phyloP scores from a whole-genome alignment of 2,113 vertebrate genomes.

The Nothobranchius kuhntae region DNA sequence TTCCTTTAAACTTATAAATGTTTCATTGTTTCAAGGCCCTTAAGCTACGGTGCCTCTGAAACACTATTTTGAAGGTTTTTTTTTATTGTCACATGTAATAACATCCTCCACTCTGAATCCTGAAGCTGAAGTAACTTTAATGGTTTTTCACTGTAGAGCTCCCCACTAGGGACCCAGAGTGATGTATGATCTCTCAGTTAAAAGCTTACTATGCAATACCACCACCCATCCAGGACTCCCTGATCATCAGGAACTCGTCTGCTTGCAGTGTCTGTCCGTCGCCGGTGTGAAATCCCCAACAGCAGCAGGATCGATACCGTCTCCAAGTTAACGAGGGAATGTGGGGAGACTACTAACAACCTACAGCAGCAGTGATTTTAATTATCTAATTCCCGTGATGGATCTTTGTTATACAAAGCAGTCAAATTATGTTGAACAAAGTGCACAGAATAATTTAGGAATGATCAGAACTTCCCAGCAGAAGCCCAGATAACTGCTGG shows the following conservation, averaged over 20 bases:
- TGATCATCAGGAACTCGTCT: slow-evolving; percentile 11
- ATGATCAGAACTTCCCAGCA: no score
- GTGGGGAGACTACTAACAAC: neutral
- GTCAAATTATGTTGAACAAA: neutral
- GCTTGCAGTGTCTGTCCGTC: neutral
- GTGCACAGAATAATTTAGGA: neutral
- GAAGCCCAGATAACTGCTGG: no score
- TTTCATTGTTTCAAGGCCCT: neutral
- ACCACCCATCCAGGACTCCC: neutral
- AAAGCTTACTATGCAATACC: slow-evolving; percentile 20
- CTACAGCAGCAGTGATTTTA: neutral
- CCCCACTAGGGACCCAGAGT: neutral
- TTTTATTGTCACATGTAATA: neutral
- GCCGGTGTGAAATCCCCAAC: neutral
- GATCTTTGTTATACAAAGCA: no score
- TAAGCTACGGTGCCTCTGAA: neutral
- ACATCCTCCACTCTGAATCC: neutral
- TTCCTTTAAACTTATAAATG: slow-evolving; percentile 2
- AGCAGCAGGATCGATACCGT: neutral
- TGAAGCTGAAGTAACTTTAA: neutral
- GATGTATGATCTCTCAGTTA: neutral
- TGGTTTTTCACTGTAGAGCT: neutral
- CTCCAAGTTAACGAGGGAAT: neutral
- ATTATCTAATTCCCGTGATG: neutral
- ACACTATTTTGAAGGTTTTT: neutral